Base-by-base conservation (phyloP, 2,797 vertebrate species). In the Forpus xanthops region DNA sequence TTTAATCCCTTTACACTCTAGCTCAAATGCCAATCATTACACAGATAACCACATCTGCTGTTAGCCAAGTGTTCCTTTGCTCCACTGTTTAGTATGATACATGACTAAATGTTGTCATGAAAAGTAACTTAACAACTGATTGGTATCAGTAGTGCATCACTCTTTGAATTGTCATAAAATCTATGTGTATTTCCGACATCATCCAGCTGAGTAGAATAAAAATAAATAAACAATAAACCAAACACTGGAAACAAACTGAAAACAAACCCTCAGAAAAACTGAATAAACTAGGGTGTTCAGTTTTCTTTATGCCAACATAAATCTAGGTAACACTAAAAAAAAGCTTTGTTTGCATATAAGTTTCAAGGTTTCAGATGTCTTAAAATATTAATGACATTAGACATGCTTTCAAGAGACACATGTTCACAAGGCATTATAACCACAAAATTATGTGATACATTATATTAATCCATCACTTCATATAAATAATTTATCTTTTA, bases 381-480 rank as follows among this genome's bases (percentile, higher is more conserved):
- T 92, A 92, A 96, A 89, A 90, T 93, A 92, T 78, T 86, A 64
- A 87, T 73, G 24, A 82, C 3, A 14, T 85, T 8, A 79, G 50
- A 87, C 64, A 79, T 27, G 39, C 13, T 30, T 83, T 83, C 20
- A n/a, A 91, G 65, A 70, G 15, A 55, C 9, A 12, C 2, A n/a
- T 42, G 3, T 37, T 90, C 37, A 71, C 44, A 78, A 15, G 9
- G 4, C 24, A 68, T 41, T 86, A 9, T 72, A 85, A 76, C 15
- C 50, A 62, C 37, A 31, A 25, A 83, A 61, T 25, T 61, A 17
- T 0, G 1, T 28, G 12, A 6, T 42, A 42, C 1, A 0, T 37
- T 68, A 30, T 28, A 68, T 53, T 52, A 89, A 70, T 37, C 12
- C 39, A 19, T 44, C 30, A 37, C 6, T 83, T 42, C 13, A 47